Evolutionary conservation across 2,888 invertebrate species (phyloP).

Genomic region (Drosophila mercatorum): DNA sequence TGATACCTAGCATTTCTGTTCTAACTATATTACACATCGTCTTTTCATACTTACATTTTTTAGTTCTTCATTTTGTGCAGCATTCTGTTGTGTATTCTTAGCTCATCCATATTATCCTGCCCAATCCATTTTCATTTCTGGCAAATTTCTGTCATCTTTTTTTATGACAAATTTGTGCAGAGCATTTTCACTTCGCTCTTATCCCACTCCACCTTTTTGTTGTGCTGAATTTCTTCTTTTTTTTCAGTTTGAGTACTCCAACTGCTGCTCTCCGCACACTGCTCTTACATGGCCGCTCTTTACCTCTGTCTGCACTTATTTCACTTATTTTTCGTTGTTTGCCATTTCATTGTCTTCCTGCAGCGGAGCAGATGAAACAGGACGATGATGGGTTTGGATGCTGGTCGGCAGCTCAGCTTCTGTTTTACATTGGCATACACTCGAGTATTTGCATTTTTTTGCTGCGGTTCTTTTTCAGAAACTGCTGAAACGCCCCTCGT

Average conservation of each 20-base stretch:
- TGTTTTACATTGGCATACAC: constrained; percentile 54
- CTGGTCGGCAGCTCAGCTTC: constrained; percentile 27
- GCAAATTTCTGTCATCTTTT: neutral
- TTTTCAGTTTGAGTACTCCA: neutral
- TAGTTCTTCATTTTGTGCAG: neutral
- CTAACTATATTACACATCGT: neutral
- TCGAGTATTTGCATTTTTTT: constrained; percentile 57
- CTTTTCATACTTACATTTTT: neutral
- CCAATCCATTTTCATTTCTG: constrained; percentile 23
- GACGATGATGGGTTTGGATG: constrained; percentile 35
- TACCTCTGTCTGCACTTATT: constrained; percentile 23
- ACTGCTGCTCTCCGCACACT: neutral
- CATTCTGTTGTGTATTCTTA: constrained; percentile 7
- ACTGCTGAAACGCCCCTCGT: constrained; percentile 21
- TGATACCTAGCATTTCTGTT: neutral
- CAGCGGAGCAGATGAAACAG: constrained; percentile 40
- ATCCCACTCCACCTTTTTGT: constrained; percentile 20
- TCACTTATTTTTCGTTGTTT: constrained; percentile 29
- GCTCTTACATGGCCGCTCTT: neutral
- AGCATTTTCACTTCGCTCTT: constrained; percentile 43
- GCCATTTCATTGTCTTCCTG: constrained; percentile 57
- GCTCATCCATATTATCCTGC: constrained; percentile 27
- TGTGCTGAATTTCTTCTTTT: constrained; percentile 17
- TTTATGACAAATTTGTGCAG: constrained; percentile 20
- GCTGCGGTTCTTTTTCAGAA: constrained; percentile 6